A percentile compares a stretch with the other conserved stretches of the same genome.
phyloP scores from a whole-genome alignment of 2,113 vertebrate genomes.

The Nerophis lumbriciformis region DNA sequence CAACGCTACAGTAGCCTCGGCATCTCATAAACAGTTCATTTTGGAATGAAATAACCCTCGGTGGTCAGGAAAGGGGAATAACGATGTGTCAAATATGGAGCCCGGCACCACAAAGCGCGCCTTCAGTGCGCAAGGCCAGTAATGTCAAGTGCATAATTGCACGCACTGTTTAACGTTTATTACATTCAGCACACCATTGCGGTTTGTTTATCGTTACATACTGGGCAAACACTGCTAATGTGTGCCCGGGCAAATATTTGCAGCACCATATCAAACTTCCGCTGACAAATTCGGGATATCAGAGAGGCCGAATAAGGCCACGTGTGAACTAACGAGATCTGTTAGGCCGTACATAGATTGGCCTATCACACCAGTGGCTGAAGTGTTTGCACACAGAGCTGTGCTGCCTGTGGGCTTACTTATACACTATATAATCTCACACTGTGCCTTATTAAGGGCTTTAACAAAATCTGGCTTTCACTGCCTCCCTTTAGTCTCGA shows the following conservation, averaged over 20 bases:
- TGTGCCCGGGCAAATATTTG: constrained; percentile 72
- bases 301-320: constrained; percentile 67
- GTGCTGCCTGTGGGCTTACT: constrained; percentile 56
- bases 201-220: constrained; percentile 70
- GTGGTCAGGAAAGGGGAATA: constrained; percentile 64
- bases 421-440: constrained; percentile 34
- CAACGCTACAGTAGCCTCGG: constrained; percentile 19
- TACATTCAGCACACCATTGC: constrained; percentile 68
- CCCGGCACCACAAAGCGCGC: constrained; percentile 54
- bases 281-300: constrained; percentile 68
- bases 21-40: constrained; percentile 61
- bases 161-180: constrained; percentile 70
- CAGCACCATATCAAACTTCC: constrained; percentile 68
- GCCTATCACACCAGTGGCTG: constrained; percentile 54
- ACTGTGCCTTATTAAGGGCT: constrained; percentile 68
- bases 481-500: constrained; percentile 38
- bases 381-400: constrained; percentile 66
- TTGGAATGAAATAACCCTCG: constrained; percentile 42
- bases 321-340: constrained; percentile 62
- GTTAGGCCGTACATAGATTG: constrained; percentile 61
- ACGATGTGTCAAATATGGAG: constrained; percentile 63
- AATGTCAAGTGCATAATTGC: constrained; percentile 70
- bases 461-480: constrained; percentile 70
- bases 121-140: constrained; percentile 56
- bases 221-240: constrained; percentile 65